phyloP scores from a whole-genome alignment of 2,113 vertebrate genomes.

The Emydocephalus ijimae region DNA sequence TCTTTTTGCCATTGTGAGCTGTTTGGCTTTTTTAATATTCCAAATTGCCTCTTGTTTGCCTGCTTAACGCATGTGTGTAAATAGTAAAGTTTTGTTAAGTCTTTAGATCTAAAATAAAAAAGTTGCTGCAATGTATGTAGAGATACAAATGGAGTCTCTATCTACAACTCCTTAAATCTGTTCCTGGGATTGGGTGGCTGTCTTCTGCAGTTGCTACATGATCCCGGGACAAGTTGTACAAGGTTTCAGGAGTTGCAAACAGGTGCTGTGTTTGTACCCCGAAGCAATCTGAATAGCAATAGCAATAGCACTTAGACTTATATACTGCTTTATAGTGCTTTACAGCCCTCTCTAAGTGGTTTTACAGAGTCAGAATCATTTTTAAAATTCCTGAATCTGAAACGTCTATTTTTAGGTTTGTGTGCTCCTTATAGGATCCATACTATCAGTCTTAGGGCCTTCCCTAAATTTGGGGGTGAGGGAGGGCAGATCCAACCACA shows the following conservation, averaged over 20 bases:
- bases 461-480: neutral
- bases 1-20: neutral
- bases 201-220: neutral
- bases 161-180: neutral
- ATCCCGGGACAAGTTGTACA: neutral
- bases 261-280: neutral
- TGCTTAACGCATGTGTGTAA: neutral
- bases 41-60: neutral
- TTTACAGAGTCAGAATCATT: neutral
- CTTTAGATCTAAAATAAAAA: neutral
- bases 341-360: too few relatives aligned
- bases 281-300: too few relatives aligned
- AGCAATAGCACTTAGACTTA: too few relatives aligned
- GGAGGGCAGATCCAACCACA: neutral
- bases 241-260: neutral
- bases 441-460: neutral
- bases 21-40: neutral
- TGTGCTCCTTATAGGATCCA: neutral
- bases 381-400: neutral
- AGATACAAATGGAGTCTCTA: neutral
- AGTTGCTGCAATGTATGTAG: neutral
- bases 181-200: neutral
- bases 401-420: neutral
- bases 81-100: neutral
- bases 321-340: too few relatives aligned